Conservation (phyloP, 2,888 invertebrate genomes). For the Palloptera scutellata region DNA sequence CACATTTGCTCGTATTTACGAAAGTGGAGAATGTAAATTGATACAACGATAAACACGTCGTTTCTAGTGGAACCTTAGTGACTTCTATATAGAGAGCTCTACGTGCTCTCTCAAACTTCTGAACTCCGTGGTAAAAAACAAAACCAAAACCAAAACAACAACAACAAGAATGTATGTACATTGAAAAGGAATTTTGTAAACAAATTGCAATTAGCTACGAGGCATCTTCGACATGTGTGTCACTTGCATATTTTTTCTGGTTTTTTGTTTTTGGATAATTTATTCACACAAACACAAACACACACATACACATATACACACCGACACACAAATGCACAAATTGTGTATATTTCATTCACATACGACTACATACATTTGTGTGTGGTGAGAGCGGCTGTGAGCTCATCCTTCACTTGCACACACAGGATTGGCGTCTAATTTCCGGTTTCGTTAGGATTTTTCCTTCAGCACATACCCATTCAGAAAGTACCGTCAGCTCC, state of each 20-base stretch:
- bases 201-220: conserved; percentile 2
- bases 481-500: not conserved
- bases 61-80: too few species aligned
- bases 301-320: not conserved
- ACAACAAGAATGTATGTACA: not conserved
- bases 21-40: too few species aligned
- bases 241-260: not conserved
- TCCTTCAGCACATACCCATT: conserved; percentile 9
- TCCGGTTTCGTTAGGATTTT: conserved; percentile 28
- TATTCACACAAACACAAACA: not conserved
- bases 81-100: too few species aligned
- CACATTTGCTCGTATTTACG: too few species aligned
- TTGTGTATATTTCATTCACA: not conserved
- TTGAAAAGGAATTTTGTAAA: not conserved
- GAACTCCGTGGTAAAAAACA: not conserved
- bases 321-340: not conserved
- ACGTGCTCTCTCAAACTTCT: too few species aligned
- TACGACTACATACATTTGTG: too few species aligned
- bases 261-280: not conserved
- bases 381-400: not conserved
- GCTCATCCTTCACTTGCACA: not conserved
- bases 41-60: too few species aligned
- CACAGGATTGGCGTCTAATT: conserved; percentile 25
- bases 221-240: conserved; percentile 11
- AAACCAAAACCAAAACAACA: not conserved